These are phyloP conservation scores for Melipona beecheii DNA, from an alignment of 2,888 invertebrate species.

Conservation along the genomic window DNA sequence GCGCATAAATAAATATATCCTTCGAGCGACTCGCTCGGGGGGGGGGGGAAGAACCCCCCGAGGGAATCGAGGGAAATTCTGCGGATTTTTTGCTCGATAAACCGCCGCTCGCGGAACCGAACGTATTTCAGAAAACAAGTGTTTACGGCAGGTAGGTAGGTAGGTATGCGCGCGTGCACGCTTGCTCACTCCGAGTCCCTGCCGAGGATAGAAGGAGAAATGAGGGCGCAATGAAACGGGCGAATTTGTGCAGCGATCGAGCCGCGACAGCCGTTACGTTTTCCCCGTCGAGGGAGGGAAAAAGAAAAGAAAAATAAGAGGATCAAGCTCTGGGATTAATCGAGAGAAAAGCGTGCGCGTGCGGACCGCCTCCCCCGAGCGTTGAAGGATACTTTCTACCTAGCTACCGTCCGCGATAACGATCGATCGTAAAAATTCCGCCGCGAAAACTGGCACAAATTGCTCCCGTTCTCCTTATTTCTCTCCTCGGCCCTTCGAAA, in stretches of 20 bases:
- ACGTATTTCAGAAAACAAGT: slow-evolving; percentile 8
- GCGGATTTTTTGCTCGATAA: slow-evolving; percentile 38
- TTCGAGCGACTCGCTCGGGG: slow-evolving; percentile 45
- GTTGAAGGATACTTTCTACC: slow-evolving; percentile 6
- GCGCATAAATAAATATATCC: slow-evolving; percentile 69
- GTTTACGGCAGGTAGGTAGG: not conserved
- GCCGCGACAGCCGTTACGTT: slow-evolving; percentile 6
- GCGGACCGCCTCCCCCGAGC: not conserved
- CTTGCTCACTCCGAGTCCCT: not conserved
- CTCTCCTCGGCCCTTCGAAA: not conserved
- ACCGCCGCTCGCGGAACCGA: not conserved
- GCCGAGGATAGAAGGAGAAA: not conserved
- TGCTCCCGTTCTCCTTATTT: slow-evolving; percentile 26
- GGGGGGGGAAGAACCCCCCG: not conserved
- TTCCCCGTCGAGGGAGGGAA: not conserved
- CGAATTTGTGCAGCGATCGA: not conserved
- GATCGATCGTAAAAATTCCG: slow-evolving; percentile 29
- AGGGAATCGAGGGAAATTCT: slow-evolving; percentile 60
- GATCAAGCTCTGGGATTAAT: slow-evolving; percentile 9
- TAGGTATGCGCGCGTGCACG: not conserved
- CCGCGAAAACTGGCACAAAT: slow-evolving; percentile 18
- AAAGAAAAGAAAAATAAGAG: not conserved
- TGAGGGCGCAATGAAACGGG: not conserved
- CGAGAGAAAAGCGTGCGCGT: slow-evolving; percentile 18
- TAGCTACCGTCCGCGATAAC: slow-evolving; percentile 1